These are phyloP conservation scores for Semotilus atromaculatus DNA, from an alignment of 2,797 vertebrate species.

Conservation along the genomic window DNA sequence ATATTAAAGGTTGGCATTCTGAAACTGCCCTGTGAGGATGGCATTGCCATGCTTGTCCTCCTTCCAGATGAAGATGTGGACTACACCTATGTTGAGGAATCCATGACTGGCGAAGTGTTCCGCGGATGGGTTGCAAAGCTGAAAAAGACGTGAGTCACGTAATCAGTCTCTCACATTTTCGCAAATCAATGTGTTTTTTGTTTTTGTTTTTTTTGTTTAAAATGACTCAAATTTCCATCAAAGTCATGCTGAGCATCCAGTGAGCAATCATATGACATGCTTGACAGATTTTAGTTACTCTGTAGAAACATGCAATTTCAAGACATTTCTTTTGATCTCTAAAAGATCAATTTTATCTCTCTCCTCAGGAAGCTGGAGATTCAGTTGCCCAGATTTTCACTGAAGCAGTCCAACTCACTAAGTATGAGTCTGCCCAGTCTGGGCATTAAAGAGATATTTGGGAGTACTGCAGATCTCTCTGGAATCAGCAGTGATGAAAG, in stretches of 20 bases:
- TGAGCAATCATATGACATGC: background rate
- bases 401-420: slow-evolving; percentile 70
- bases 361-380: slow-evolving; percentile 78
- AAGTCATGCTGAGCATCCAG: background rate
- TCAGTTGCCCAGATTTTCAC: slow-evolving; percentile 74
- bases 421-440: slow-evolving; percentile 66
- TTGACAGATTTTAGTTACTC: background rate
- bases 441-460: slow-evolving; percentile 67
- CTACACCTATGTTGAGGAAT: slow-evolving; percentile 82
- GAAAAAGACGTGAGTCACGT: slow-evolving; percentile 81
- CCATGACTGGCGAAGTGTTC: slow-evolving; percentile 80
- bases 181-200: background rate
- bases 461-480: slow-evolving; percentile 67
- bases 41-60: slow-evolving; percentile 83
- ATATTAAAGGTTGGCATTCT: slow-evolving; percentile 81
- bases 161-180: background rate
- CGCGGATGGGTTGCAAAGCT: slow-evolving; percentile 83
- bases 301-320: background rate
- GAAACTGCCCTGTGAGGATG: slow-evolving; percentile 83
- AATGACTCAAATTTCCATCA: slow-evolving; percentile 27
- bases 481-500: slow-evolving; percentile 62
- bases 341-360: slow-evolving; percentile 1
- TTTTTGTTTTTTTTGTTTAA: background rate
- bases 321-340: background rate
- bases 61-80: slow-evolving; percentile 85